Conservation (phyloP, 30 jellyfish, hydroid and myxozoan species). For the Aurelia sp. region DNA sequence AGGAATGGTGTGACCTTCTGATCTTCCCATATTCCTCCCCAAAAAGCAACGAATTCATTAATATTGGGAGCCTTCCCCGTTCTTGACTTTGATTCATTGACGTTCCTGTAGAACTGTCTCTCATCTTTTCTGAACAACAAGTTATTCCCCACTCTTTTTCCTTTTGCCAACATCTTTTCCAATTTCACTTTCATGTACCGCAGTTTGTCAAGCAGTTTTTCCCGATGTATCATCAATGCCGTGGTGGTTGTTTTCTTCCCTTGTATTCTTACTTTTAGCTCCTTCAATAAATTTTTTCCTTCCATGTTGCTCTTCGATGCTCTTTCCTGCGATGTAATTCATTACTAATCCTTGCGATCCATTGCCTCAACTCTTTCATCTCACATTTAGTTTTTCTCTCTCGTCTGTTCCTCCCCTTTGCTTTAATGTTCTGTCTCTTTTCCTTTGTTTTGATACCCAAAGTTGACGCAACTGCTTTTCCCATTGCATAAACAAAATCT, state of each 20-base stretch:
- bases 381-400: constrained; percentile 1
- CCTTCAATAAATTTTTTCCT: constrained; percentile 3
- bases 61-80: background rate
- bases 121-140: constrained; percentile 12
- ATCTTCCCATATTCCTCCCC: constrained; percentile 13
- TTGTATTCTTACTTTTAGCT: background rate
- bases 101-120: constrained; percentile 25
- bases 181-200: background rate
- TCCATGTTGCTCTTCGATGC: constrained; percentile 14
- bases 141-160: constrained; percentile 8
- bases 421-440: constrained; percentile 9
- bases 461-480: constrained; percentile 20
- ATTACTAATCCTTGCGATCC: constrained; percentile 9
- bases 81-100: constrained; percentile 10
- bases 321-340: constrained; percentile 17
- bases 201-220: constrained; percentile 11
- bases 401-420: constrained; percentile 12
- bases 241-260: background rate
- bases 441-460: constrained; percentile 7
- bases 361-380: constrained; percentile 25
- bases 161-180: constrained; percentile 6
- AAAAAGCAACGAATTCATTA: background rate
- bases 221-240: background rate
- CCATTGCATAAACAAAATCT: constrained; percentile 11
- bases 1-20: constrained; percentile 24